phyloP scores from a whole-genome alignment of 2,888 invertebrate species.

The Villa cingulata region DNA sequence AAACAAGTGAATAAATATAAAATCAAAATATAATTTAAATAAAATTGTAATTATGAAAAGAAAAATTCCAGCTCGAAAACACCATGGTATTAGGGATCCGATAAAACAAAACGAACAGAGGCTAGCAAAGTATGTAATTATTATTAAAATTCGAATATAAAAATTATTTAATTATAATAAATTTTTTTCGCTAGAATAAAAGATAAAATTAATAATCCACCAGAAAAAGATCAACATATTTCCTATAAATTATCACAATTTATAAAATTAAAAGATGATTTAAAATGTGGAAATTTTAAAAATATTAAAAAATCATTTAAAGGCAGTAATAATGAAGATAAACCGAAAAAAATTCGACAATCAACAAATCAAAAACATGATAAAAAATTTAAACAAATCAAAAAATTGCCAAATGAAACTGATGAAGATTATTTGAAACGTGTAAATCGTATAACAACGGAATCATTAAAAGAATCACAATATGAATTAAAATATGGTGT shows the following conservation, averaged over 20 bases:
- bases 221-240: slow-evolving; percentile 56
- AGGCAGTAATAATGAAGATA: slow-evolving; percentile 24
- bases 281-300: slow-evolving; percentile 28
- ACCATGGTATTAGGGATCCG: slow-evolving; percentile 64
- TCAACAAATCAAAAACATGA: slow-evolving; percentile 14
- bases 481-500: slow-evolving; percentile 50
- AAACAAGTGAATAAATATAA: too few species aligned
- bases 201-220: slow-evolving; percentile 61
- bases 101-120: slow-evolving; percentile 51
- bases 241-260: slow-evolving; percentile 55
- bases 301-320: slow-evolving; percentile 20
- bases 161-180: neutral
- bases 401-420: slow-evolving; percentile 47
- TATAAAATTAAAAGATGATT: slow-evolving; percentile 43
- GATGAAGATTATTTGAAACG: slow-evolving; percentile 49
- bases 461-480: slow-evolving; percentile 45
- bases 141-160: neutral
- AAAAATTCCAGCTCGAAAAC: slow-evolving; percentile 72
- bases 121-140: slow-evolving; percentile 43
- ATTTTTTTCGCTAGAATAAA: slow-evolving; percentile 41
- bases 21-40: too few species aligned
- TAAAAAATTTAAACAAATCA: slow-evolving; percentile 41
- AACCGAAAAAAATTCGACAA: slow-evolving; percentile 19
- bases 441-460: slow-evolving; percentile 48
- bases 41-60: slow-evolving; percentile 25